Percentiles rank a stretch among this genome's conserved stretches.
These are phyloP conservation scores for Ricordea florida DNA, from an alignment of 92 coral and sea anemone genomes.

Conservation along the genomic window DNA sequence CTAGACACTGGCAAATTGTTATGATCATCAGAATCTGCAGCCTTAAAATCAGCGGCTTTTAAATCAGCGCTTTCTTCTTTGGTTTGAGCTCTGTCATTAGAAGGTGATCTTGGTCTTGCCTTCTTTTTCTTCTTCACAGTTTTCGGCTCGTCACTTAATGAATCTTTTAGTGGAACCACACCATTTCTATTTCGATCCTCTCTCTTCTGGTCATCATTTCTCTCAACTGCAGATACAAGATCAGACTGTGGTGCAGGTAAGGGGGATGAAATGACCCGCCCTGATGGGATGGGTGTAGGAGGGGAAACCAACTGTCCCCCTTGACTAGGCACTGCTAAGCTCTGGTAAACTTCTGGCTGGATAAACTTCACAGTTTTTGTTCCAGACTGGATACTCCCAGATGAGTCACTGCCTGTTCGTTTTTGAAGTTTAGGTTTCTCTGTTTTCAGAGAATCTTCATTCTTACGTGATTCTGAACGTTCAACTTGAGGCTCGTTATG, in stretches of 20 bases:
- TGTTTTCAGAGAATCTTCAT: neutral
- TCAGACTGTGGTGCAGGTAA: constrained; percentile 49
- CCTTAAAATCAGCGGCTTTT: neutral
- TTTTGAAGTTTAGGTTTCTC: constrained; percentile 55
- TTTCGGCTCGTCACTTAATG: neutral
- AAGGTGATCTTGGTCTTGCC: constrained; percentile 65
- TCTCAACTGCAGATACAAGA: neutral
- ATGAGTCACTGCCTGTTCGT: constrained; percentile 44
- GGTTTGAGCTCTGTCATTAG: constrained; percentile 36
- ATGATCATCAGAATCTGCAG: neutral
- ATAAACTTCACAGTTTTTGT: constrained; percentile 70
- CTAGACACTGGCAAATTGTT: constrained; percentile 1
- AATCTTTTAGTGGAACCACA: neutral
- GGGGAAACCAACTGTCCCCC: constrained; percentile 59
- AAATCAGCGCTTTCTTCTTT: neutral
- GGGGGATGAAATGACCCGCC: constrained; percentile 80
- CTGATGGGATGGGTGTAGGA: constrained; percentile 82
- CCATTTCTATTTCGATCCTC: neutral
- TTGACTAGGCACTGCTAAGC: constrained; percentile 60
- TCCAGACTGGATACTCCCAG: constrained; percentile 53
- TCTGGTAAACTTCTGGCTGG: constrained; percentile 75
- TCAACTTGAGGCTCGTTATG: too few species aligned
- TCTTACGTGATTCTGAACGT: neutral
- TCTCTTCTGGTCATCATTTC: neutral
- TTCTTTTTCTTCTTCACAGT: constrained; percentile 54